These are phyloP conservation scores for Drosophila lacteicornis DNA, from an alignment of 1,140 invertebrate species.

Conservation along the genomic window DNA sequence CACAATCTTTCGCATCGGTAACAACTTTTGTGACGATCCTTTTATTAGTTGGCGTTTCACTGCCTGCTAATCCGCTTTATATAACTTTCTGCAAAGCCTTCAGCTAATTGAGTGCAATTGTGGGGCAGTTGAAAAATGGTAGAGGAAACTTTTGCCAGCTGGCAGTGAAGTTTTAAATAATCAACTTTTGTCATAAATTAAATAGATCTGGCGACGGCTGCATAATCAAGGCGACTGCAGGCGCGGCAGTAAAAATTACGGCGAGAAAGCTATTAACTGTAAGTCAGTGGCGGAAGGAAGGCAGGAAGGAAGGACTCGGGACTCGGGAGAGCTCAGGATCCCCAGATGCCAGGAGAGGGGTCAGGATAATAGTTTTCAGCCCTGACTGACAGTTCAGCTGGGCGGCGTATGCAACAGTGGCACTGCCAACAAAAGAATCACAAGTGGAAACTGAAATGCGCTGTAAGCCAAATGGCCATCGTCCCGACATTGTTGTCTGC, in stretches of 20 bases:
- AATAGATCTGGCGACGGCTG: conserved; percentile 50
- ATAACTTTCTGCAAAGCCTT: conserved; percentile 37
- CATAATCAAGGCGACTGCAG: conserved; percentile 51
- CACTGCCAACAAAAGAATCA: conserved; percentile 59
- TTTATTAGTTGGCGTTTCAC: conserved; percentile 17
- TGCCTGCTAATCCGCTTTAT: conserved; percentile 42
- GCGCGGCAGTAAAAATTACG: conserved; percentile 45
- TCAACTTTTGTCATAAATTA: conserved; percentile 67
- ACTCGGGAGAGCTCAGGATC: neutral
- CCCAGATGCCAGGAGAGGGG: conserved; percentile 8
- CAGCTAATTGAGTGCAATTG: conserved; percentile 53
- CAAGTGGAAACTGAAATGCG: conserved; percentile 59
- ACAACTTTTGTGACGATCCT: conserved; percentile 6
- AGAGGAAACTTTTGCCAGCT: conserved; percentile 30
- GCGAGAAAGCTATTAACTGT: conserved; percentile 51
- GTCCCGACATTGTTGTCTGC: conserved; percentile 69
- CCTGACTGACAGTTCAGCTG: conserved; percentile 7
- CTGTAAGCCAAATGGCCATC: conserved; percentile 59
- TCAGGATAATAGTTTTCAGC: conserved; percentile 45
- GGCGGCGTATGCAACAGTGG: conserved; percentile 47
- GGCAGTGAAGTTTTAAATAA: conserved; percentile 50
- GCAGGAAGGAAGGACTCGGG: conserved; percentile 10
- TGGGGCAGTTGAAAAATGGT: conserved; percentile 38
- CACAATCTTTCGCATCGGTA: neutral
- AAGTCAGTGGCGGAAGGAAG: conserved; percentile 33